Base-by-base conservation (phyloP, 2,113 vertebrate species). In the Chaetorhynchus papuensis region DNA sequence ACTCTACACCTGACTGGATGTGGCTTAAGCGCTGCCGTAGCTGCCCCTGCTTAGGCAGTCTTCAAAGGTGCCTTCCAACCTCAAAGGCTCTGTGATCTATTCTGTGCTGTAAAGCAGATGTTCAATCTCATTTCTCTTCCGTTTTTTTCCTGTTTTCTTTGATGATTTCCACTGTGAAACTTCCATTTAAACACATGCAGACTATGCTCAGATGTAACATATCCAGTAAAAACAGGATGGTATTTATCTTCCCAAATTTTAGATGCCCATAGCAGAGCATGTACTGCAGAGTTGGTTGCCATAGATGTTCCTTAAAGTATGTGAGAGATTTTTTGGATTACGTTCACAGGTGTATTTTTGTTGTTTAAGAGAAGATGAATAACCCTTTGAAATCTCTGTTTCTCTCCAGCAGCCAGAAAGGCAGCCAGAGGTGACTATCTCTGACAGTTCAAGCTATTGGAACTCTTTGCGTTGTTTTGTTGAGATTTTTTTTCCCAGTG, bases 1-100 rank as follows among this genome's bases (percentile, higher is more conserved):
- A 14, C 11, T 83, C 0, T 0, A 39, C 89, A 65, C n/a, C 9
- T 82, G 64, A 19, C 22, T 56, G 57, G 9, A 69, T 2, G 0
- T 44, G 28, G 9, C 18, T 41, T 65, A 12, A 59, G 28, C 17
- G 19, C 59, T 72, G 39, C 57, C 24, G 31, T 45, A 83, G 17
- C 79, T 92, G 53, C 18, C 11, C 15, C 39, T 42, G 2, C 27
- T 39, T 35, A 41, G 33, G 30, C 35, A 60, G 12, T 64, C 35
- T 72, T 45, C 44, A 77, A 37, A 72, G 35, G 6, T 44, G 7
- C 24, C n/a, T 65, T 72, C 63, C 3, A 9, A 2, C 22, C 27
- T 64, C 54, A 83, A 20, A 76, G 21, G 39, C 41, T 77, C 66
- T 61, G 42, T 78, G 35, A 78, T 66, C 17, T 82, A 3, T 37